These are phyloP conservation scores for Sarcophaga variegata DNA, from an alignment of 2,888 invertebrate genomes.

Conservation along the genomic window DNA sequence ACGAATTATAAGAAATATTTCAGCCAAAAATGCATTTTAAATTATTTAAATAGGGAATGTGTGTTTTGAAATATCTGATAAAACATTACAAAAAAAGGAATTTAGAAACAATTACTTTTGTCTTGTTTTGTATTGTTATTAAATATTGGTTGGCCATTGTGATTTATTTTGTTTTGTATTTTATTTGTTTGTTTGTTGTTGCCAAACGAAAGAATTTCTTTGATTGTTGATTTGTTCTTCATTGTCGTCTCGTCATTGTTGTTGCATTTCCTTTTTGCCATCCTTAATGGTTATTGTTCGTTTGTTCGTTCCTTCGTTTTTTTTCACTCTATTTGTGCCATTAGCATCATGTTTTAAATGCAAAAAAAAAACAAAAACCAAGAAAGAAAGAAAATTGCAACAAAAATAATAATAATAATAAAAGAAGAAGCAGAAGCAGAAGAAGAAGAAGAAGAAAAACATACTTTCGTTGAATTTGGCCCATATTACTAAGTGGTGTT, in stretches of 20 bases:
- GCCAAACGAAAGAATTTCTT: not conserved
- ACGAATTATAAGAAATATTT: conserved; percentile 19
- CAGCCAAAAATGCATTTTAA: conserved; percentile 40
- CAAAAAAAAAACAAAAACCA: too few species aligned
- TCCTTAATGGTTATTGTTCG: conserved; percentile 7
- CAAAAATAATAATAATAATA: conserved; percentile 2
- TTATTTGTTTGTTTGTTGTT: not conserved
- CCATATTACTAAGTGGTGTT: conserved; percentile 63
- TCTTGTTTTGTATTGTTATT: too few species aligned
- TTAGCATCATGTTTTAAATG: conserved; percentile 27
- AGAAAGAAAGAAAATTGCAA: not conserved
- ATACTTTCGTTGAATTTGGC: conserved; percentile 62
- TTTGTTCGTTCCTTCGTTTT: not conserved
- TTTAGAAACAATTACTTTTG: too few species aligned
- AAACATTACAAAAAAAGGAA: too few species aligned
- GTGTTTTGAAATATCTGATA: not conserved
- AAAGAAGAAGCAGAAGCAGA: not conserved
- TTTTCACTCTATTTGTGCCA: conserved; percentile 5
- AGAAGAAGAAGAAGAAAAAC: conserved; percentile 18
- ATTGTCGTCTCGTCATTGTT: not conserved
- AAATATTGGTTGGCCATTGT: not conserved
- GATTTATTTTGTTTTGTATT: not conserved
- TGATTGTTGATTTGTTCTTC: not conserved
- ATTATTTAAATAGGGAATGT: conserved; percentile 20
- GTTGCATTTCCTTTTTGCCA: conserved; percentile 18